phyloP scores from a whole-genome alignment of 2,888 invertebrate species.

The Diadegma fenestrale region DNA sequence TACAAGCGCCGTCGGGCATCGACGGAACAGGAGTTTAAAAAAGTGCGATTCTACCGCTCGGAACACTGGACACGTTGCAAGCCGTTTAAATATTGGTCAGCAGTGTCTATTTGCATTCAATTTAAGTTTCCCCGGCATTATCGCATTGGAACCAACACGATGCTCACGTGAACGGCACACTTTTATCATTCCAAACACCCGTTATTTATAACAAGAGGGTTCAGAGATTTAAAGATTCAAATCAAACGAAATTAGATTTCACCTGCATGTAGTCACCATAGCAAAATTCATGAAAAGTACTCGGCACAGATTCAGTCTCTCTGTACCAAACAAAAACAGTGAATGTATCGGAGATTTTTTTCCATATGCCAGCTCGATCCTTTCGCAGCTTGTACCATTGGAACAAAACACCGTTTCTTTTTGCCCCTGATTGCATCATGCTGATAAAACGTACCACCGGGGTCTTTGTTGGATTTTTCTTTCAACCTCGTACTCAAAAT shows the following conservation, averaged over 20 bases:
- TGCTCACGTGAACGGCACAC: constrained; percentile 13
- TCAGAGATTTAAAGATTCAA: not conserved
- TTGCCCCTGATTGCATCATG: not conserved
- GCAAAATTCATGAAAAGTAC: not conserved
- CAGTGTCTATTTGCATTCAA: constrained; percentile 67
- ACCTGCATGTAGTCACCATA: not conserved
- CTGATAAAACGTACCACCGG: no score
- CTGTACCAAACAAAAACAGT: not conserved
- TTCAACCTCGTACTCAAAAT: not conserved
- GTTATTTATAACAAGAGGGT: constrained; percentile 6
- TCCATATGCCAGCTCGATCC: not conserved
- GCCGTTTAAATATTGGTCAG: constrained; percentile 68
- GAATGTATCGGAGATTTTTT: not conserved
- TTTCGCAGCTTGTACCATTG: not conserved
- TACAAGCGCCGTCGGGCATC: constrained; percentile 42
- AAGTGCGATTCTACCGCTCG: constrained; percentile 52
- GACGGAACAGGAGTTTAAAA: constrained; percentile 37
- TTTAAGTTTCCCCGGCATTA: constrained; percentile 56
- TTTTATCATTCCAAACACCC: constrained; percentile 8
- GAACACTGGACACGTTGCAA: constrained; percentile 61
- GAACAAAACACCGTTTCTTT: not conserved
- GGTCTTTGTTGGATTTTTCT: not conserved
- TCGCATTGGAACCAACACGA: constrained; percentile 1
- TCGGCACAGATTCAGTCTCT: not conserved
- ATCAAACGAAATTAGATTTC: not conserved